Percentiles rank a stretch among this genome's conserved stretches.
Conservation (phyloP, 2,113 vertebrate genomes). For the Irena cyanogastra region DNA sequence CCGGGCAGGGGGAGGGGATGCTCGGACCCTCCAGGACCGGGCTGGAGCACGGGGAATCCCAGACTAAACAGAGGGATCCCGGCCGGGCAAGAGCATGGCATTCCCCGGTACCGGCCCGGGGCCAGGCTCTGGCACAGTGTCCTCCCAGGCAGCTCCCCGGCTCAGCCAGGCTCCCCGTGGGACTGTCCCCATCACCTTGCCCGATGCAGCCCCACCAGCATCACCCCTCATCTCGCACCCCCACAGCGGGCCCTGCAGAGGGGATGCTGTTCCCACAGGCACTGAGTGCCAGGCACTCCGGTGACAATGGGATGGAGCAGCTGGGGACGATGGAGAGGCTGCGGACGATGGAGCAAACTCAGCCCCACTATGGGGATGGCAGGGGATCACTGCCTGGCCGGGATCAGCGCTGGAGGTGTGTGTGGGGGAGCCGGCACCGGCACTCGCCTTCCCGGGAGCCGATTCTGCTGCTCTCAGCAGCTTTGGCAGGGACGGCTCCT, state of each 20-base stretch:
- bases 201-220: background rate
- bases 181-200: background rate
- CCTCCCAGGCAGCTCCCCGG: background rate
- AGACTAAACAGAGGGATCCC: background rate
- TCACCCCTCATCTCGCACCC: background rate
- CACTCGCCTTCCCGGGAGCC: background rate
- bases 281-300: fast-evolving
- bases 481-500: constrained; percentile 39
- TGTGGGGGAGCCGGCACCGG: background rate
- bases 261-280: background rate
- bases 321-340: background rate
- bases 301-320: background rate
- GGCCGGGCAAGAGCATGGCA: background rate
- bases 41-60: background rate
- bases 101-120: background rate
- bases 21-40: constrained; percentile 36
- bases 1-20: constrained; percentile 57
- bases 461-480: constrained; percentile 65
- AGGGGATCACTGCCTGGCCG: background rate
- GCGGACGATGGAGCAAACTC: background rate
- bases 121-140: background rate
- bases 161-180: background rate
- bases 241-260: background rate
- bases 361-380: background rate
- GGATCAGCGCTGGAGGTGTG: background rate